Evolutionary conservation across 1,140 invertebrate genomes (phyloP).

Genomic region (Dolichoris vasculosae): DNA sequence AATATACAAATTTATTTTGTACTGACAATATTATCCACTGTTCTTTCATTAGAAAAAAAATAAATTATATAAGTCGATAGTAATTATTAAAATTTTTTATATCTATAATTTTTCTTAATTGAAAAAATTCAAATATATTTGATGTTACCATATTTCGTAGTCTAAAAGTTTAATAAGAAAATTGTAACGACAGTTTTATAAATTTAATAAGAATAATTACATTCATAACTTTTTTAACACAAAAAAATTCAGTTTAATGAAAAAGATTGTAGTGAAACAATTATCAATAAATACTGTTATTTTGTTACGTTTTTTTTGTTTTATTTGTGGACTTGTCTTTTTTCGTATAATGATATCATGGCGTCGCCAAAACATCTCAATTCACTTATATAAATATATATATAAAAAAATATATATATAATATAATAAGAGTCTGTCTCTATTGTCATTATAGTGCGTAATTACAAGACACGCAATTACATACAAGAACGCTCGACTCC

Average conservation of each 20-base stretch:
- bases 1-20: too few relatives aligned
- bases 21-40: too few relatives aligned
- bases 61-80: background rate
- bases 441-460: background rate
- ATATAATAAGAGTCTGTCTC: too few relatives aligned
- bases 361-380: constrained; percentile 2
- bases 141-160: too few relatives aligned
- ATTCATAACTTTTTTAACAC: too few relatives aligned
- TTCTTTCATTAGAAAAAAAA: too few relatives aligned
- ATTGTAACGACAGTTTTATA: too few relatives aligned
- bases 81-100: too few relatives aligned
- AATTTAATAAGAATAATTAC: too few relatives aligned
- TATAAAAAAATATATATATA: background rate
- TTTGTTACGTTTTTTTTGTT: background rate
- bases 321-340: background rate
- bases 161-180: too few relatives aligned
- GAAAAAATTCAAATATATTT: too few relatives aligned
- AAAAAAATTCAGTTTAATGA: background rate
- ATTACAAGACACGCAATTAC: constrained; percentile 25
- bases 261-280: background rate
- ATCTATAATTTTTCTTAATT: too few relatives aligned
- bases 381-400: background rate
- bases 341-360: background rate
- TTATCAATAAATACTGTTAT: background rate
- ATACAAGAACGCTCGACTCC: background rate